Evolutionary conservation across 2,888 invertebrate genomes (phyloP), one percentile per base, ranked within the genome.

Genomic region (Ormyrus thymus): DNA sequence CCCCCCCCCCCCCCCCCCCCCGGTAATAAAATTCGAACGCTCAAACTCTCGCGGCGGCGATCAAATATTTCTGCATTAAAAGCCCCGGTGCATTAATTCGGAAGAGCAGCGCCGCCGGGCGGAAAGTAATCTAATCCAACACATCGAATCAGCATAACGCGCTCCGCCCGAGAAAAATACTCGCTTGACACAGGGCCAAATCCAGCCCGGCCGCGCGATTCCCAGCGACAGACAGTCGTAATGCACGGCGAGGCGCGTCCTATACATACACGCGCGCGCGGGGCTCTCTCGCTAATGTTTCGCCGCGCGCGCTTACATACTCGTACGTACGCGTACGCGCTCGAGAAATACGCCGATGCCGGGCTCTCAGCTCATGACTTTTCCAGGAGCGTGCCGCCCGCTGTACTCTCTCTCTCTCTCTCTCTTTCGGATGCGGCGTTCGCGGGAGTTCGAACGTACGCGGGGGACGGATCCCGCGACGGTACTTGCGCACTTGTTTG

Each of bases 71-170:
- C 64, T n/a, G 45, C 29, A 64, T 64, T 56, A 64, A 56, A 53
- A 51, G 43, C 5, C 3, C 10, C 11, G 43, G 11, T 46, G 48
- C 58, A 58, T 15, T 58, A 58, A 58, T 58, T 11, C 58, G 29
- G 5, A 56, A 56, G 45, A 45, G 11, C 61, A 11, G 43, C 13
- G 45, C 61, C 29, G 29, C 15, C 13, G 13, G 13, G 51, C 6
- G 43, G 15, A 29, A 11, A 53, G 45, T 15, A 46, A 59, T 75
- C 59, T 59, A 59, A 59, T 66, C 66, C 59, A 13, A 45, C 59
- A 45, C 59, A 53, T 75, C 53, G 74, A 75, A 75, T 75, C 66
- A 75, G 66, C 53, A 68, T 53, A 59, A 75, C 59, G 51, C 48
- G 10, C 10, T 58, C 13, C 3, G 4, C 29, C 51, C 15, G 46